Percentiles rank a stretch among this genome's conserved stretches.
Evolutionary conservation across 2,797 vertebrate genomes (phyloP).

Genomic region (Dryobates pubescens): DNA sequence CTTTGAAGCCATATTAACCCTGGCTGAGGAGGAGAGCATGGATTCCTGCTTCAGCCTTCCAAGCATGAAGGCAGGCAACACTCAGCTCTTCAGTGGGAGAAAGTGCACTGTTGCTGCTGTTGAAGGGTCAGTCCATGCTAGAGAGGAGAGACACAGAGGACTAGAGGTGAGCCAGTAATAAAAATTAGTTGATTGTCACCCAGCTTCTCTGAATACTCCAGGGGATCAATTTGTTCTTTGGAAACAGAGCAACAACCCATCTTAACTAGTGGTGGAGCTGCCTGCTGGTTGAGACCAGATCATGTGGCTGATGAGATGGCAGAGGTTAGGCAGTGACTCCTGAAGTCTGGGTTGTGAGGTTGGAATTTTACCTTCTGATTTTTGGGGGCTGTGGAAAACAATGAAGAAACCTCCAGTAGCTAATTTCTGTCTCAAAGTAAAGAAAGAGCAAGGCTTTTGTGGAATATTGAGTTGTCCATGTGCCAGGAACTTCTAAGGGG

Average conservation of each 20-base stretch:
- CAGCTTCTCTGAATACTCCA: background rate
- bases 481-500: background rate
- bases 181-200: background rate
- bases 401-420: background rate
- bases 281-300: background rate
- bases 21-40: background rate
- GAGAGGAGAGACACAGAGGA: background rate
- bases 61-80: fast-evolving
- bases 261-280: background rate
- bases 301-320: background rate
- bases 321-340: background rate
- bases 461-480: background rate
- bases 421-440: background rate
- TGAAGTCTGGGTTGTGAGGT: no score
- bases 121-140: background rate
- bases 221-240: background rate
- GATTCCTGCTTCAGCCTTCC: background rate
- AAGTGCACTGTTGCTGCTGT: background rate
- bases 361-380: background rate
- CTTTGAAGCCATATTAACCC: background rate
- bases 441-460: background rate
- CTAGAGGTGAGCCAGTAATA: background rate
- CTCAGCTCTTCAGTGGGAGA: background rate
- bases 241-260: background rate
- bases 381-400: background rate